Conservation (phyloP, 2,113 vertebrate genomes). For the Pyrgilauda ruficollis region DNA sequence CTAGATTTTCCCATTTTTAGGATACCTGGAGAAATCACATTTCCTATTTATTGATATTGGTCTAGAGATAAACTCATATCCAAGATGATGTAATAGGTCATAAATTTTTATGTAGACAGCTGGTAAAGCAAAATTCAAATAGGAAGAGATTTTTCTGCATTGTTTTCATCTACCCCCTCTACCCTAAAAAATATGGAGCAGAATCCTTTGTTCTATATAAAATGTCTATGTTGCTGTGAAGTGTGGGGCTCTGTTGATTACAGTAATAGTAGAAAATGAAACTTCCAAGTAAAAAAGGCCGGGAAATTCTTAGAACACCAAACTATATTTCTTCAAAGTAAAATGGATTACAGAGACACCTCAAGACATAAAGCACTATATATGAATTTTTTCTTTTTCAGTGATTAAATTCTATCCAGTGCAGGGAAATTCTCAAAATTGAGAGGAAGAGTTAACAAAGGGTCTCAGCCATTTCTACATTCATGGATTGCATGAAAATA, state of each 20-base stretch:
- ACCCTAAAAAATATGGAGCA: not conserved
- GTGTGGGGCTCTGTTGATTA: not conserved
- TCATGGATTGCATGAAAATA: not conserved
- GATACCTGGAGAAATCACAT: not conserved
- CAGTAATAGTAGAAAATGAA: not conserved
- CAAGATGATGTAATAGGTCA: conserved; percentile 1
- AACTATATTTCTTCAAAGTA: not conserved
- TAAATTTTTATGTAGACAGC: conserved; percentile 24
- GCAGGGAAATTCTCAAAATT: not conserved
- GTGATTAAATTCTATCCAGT: not conserved
- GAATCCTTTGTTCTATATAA: not conserved
- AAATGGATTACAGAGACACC: not conserved
- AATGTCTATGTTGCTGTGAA: not conserved
- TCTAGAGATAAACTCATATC: conserved; percentile 29
- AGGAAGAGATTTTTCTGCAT: not conserved
- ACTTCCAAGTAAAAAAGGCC: not conserved
- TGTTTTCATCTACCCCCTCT: not conserved
- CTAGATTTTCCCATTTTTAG: not conserved
- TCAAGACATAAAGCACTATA: not conserved
- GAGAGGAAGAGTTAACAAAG: not conserved
- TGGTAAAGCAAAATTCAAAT: conserved; percentile 17
- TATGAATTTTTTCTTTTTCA: not conserved
- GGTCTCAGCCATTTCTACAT: not conserved
- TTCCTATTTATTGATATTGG: conserved; percentile 2
- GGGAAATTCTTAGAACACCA: not conserved